phyloP scores from a whole-genome alignment of 2,113 vertebrate species.

The Condylura cristata region DNA sequence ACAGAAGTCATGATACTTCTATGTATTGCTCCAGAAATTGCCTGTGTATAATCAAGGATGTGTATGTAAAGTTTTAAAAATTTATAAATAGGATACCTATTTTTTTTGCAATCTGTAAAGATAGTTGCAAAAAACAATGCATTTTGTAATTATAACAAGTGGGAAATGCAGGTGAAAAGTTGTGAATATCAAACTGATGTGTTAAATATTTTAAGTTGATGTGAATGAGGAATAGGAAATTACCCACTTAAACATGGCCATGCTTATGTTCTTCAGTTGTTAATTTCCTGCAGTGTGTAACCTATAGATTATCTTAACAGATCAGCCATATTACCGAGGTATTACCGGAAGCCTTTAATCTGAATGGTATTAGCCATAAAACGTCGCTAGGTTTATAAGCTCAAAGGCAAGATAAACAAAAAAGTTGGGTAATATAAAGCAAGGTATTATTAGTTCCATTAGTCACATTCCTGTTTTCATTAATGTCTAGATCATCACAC shows the following conservation, averaged over 20 bases:
- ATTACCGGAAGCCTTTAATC: not conserved
- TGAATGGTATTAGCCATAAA: not conserved
- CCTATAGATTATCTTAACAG: not conserved
- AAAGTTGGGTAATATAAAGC: not conserved
- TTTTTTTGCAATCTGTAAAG: not conserved
- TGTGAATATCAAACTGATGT: not conserved
- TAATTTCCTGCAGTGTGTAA: not conserved
- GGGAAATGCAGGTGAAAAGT: not conserved
- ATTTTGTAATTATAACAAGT: not conserved
- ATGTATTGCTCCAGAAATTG: constrained; percentile 16
- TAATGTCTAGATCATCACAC: not conserved
- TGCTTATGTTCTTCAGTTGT: not conserved
- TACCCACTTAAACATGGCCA: not conserved
- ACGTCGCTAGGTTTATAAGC: not conserved
- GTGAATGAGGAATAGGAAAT: not conserved
- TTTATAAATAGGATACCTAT: not conserved
- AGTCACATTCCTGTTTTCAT: not conserved
- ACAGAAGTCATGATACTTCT: not conserved
- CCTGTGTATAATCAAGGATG: not conserved
- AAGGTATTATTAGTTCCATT: constrained; percentile 1
- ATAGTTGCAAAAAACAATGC: not conserved
- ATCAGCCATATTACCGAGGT: not conserved
- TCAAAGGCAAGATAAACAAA: constrained; percentile 15
- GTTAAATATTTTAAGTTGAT: not conserved
- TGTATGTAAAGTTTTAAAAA: not conserved